phyloP scores from a whole-genome alignment of 2,888 invertebrate species.

The Homarus gammarus region DNA sequence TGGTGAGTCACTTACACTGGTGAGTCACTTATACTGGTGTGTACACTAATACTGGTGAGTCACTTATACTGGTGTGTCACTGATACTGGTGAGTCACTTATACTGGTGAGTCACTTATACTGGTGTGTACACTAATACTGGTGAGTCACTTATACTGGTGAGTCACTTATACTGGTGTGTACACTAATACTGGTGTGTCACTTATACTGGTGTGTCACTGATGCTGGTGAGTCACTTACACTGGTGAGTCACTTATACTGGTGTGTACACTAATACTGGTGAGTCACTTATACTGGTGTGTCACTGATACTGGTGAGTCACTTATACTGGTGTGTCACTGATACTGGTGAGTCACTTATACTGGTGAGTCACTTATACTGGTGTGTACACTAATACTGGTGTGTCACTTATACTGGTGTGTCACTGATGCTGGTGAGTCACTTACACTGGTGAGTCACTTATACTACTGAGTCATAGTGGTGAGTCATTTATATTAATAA shows the following conservation, averaged over 20 bases:
- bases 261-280: no score
- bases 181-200: not conserved
- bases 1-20: not conserved
- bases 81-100: constrained; percentile 77
- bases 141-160: not conserved
- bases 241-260: not conserved
- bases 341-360: no score
- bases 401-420: no score
- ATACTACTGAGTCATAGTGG: no score
- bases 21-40: not conserved
- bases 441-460: no score
- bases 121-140: not conserved
- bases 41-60: constrained; percentile 70
- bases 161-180: not conserved
- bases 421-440: no score
- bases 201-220: constrained; percentile 62
- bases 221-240: constrained; percentile 20
- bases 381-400: no score
- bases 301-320: no score
- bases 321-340: no score
- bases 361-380: no score
- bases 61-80: not conserved
- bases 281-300: no score
- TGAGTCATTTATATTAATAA: no score
- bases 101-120: constrained; percentile 14